Evolutionary conservation across 30 jellyfish, hydroid and myxozoan species (phyloP).

Genomic region (Mastigias papua): DNA sequence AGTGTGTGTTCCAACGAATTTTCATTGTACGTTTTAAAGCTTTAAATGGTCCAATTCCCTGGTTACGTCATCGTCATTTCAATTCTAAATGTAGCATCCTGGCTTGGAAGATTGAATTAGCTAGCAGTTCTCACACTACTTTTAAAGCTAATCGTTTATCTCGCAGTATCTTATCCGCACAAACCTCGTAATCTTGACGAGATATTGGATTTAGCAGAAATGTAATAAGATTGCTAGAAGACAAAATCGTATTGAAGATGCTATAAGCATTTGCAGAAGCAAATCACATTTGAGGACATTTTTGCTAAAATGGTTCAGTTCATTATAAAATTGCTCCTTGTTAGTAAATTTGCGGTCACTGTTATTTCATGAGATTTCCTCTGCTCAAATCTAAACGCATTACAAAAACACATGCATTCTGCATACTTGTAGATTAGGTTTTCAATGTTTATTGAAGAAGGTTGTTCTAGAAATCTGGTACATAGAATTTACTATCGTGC

Average conservation of each 20-base stretch:
- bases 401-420: neutral
- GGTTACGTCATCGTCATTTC: too few relatives aligned
- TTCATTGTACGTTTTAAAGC: too few relatives aligned
- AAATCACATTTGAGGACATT: neutral
- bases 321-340: neutral
- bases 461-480: too few relatives aligned
- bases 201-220: neutral
- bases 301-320: neutral
- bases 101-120: too few relatives aligned
- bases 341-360: neutral
- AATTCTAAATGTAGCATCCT: too few relatives aligned
- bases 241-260: neutral
- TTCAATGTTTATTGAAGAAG: too few relatives aligned
- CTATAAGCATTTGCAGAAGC: slow-evolving; percentile 2
- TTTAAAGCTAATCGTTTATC: neutral
- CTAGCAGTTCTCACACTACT: too few relatives aligned
- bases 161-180: neutral
- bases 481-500: too few relatives aligned
- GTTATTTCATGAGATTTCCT: neutral
- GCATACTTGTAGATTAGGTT: too few relatives aligned
- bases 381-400: neutral
- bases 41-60: too few relatives aligned
- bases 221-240: slow-evolving; percentile 5
- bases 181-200: neutral
- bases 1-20: too few relatives aligned